Base-by-base conservation (phyloP, 2,113 vertebrate species). In the Carassius carassius region DNA sequence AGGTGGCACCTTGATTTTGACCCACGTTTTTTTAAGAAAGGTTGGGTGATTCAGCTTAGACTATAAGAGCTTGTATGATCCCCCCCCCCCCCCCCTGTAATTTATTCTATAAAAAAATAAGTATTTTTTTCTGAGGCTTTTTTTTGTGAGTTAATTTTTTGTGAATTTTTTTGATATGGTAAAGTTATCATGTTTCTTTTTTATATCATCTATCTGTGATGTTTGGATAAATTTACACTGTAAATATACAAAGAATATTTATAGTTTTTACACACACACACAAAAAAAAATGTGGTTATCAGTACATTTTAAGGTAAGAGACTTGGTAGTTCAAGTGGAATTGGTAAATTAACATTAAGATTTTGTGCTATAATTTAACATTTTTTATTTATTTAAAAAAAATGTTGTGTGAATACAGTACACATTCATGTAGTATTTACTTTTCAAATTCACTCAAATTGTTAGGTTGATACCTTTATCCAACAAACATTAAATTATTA, bases 1-100 rank as follows among this genome's bases (percentile, higher is more conserved):
- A 78, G 54, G 75, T 51, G 79, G 1, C 37, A 47, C 17, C 80
- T 60, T 83, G 19, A 72, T 72, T 56, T 63, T 82, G 37, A 76
- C n/a, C 41, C 77, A 65, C 8, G 37, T 67, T 78, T 70, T 49
- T 74, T 54, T 44, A 23, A 80, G 58, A 84, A 14, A 81, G 77
- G 78, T 29, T 29, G 37, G 37, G 37, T 37, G 58, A 70, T 14
- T 54, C 29, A 69, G 21, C n/a, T 72, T n/a, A 37, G 32, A 37
- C 19, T 32, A 58, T 60, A 16, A 44, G 35, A 19, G 56, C 47
- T 79, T 73, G 13, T 35, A 77, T 82, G 21, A 54, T 47, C 10
- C 19, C n/a, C n/a, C n/a, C n/a, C n/a, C n/a, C n/a, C 8, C 13
- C 5, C 29, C 14, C 32, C 5, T 69, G 1, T 3, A 69, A 70